phyloP scores from a whole-genome alignment of 2,113 vertebrate species.

The Greenwoodochromis staneri region DNA sequence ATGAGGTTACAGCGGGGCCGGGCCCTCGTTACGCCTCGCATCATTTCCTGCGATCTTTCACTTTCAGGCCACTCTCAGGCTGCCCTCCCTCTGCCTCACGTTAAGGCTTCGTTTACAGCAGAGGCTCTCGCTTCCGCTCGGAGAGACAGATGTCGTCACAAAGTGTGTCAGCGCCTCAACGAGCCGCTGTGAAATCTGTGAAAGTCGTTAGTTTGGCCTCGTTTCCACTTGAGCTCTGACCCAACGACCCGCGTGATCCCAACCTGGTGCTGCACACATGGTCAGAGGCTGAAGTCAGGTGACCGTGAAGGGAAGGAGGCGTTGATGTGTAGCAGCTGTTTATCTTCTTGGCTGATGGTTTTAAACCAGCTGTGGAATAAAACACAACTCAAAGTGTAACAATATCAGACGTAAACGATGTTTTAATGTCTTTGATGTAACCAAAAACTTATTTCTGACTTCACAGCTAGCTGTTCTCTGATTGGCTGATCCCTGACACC shows the following conservation, averaged over 20 bases:
- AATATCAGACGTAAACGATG: not conserved
- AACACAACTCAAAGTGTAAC: not conserved
- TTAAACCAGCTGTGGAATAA: not conserved
- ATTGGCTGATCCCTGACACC: conserved; percentile 11
- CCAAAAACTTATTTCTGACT: not conserved
- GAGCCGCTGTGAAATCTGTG: not conserved
- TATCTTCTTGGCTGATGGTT: not conserved
- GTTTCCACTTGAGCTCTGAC: not conserved
- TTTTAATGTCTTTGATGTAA: not conserved
- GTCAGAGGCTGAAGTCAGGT: not conserved
- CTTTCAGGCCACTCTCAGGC: not conserved
- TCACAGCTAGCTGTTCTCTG: conserved; percentile 15
- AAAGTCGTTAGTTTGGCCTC: not conserved
- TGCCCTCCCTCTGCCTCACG: not conserved
- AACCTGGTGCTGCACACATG: not conserved
- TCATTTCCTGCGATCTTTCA: not conserved
- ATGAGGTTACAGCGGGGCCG: not conserved
- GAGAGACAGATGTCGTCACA: not conserved
- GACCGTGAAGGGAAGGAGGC: not conserved
- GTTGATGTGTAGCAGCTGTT: not conserved
- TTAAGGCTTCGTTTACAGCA: not conserved
- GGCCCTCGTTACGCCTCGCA: not conserved
- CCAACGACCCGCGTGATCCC: not conserved
- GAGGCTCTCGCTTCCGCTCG: too few relatives aligned
- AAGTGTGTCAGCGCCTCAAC: not conserved